Evolutionary conservation across 2,113 vertebrate species (phyloP).

Genomic region (Brachyistius frenatus): DNA sequence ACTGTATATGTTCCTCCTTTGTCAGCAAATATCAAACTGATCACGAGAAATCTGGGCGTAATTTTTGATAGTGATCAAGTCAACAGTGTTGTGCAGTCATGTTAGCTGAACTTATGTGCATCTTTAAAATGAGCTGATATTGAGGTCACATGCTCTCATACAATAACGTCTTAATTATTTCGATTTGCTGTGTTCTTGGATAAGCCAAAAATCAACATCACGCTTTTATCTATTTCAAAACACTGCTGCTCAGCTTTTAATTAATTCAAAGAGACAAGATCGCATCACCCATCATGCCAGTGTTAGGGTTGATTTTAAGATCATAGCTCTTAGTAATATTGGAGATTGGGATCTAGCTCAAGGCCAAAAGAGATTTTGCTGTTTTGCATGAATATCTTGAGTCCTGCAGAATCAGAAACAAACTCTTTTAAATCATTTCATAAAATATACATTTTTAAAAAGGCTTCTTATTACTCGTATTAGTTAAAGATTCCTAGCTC

Average conservation of each 20-base stretch:
- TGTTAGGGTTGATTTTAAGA: not conserved
- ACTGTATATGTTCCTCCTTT: not conserved
- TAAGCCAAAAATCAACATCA: not conserved
- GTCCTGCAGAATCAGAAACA: no score
- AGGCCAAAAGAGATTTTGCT: no score
- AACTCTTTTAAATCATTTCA: no score
- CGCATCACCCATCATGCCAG: not conserved
- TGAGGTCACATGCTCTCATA: not conserved
- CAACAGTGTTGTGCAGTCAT: no score
- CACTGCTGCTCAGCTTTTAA: not conserved
- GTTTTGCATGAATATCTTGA: no score
- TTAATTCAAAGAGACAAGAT: not conserved
- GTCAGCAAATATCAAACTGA: not conserved
- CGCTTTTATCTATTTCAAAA: not conserved
- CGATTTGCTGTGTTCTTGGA: not conserved
- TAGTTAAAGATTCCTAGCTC: no score
- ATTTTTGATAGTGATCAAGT: not conserved
- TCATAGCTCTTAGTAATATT: not conserved
- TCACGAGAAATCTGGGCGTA: not conserved
- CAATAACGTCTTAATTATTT: not conserved
- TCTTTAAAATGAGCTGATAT: not conserved
- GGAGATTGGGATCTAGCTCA: not conserved
- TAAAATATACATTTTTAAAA: no score
- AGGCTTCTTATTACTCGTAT: no score
- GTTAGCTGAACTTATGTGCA: no score